phyloP scores from a whole-genome alignment of 35 echinoderm and acorn worm genomes.

The Apostichopus californicus region DNA sequence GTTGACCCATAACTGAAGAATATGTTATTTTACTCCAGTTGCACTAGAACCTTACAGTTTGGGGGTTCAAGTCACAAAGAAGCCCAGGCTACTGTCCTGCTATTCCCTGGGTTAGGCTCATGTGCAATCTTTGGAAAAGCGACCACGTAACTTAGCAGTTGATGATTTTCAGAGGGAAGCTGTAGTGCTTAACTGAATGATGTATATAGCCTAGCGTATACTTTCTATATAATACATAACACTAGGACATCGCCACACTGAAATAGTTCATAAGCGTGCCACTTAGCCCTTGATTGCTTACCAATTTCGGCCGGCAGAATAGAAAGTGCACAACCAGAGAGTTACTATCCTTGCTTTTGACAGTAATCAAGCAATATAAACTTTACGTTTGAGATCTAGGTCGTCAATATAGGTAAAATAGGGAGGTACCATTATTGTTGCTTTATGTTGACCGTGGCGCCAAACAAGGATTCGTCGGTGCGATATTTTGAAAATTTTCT shows the following conservation, averaged over 20 bases:
- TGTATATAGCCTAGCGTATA: neutral
- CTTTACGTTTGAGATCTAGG: neutral
- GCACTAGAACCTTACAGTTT: too few relatives aligned
- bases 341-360: neutral
- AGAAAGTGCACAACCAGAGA: neutral
- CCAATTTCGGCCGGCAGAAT: neutral
- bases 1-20: too few relatives aligned
- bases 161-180: too few relatives aligned
- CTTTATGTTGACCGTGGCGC: conserved; percentile 23
- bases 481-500: conserved; percentile 35
- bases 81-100: too few relatives aligned
- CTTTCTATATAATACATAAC: neutral
- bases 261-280: neutral
- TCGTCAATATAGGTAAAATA: neutral
- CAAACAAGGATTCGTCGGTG: conserved; percentile 5
- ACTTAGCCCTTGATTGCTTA: conserved; percentile 16
- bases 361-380: neutral
- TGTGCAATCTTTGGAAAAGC: too few relatives aligned
- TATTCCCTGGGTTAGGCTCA: too few relatives aligned
- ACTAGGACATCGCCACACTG: neutral
- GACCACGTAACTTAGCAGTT: too few relatives aligned
- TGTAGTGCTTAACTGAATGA: too few relatives aligned
- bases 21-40: too few relatives aligned
- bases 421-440: conserved; percentile 39
- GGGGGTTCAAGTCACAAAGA: too few relatives aligned